phyloP scores from a whole-genome alignment of 2,797 vertebrate genomes.

The Gymnothorax reevesii region DNA sequence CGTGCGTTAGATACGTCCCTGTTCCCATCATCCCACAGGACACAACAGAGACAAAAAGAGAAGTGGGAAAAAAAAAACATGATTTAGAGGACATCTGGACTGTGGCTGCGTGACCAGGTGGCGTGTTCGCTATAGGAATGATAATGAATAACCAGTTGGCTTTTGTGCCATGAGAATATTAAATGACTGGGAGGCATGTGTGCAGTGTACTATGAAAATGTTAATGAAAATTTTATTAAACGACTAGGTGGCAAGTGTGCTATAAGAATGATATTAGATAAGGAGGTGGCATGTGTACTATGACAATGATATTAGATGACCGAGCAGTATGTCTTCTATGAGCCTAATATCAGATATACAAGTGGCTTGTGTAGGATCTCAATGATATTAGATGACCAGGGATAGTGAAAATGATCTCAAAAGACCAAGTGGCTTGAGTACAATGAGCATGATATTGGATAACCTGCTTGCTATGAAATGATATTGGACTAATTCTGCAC shows the following conservation, averaged over 20 bases:
- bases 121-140: background rate
- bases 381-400: too few relatives aligned
- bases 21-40: conserved; percentile 34
- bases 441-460: background rate
- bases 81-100: background rate
- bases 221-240: background rate
- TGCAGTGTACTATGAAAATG: background rate
- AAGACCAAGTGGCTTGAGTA: background rate
- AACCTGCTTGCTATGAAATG: too few relatives aligned
- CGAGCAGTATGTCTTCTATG: too few relatives aligned
- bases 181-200: background rate
- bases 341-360: too few relatives aligned
- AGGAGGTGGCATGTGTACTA: too few relatives aligned
- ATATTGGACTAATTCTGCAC: background rate
- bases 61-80: background rate
- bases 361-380: too few relatives aligned
- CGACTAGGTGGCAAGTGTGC: background rate
- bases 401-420: background rate
- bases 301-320: too few relatives aligned
- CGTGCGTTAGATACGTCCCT: conserved; percentile 99
- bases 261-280: background rate
- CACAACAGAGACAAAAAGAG: conserved; percentile 48
- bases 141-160: background rate
- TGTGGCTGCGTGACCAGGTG: background rate
- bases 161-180: background rate